Evolutionary conservation across 2,888 invertebrate genomes (phyloP).

Genomic region (Leptopilina drosophilae): DNA sequence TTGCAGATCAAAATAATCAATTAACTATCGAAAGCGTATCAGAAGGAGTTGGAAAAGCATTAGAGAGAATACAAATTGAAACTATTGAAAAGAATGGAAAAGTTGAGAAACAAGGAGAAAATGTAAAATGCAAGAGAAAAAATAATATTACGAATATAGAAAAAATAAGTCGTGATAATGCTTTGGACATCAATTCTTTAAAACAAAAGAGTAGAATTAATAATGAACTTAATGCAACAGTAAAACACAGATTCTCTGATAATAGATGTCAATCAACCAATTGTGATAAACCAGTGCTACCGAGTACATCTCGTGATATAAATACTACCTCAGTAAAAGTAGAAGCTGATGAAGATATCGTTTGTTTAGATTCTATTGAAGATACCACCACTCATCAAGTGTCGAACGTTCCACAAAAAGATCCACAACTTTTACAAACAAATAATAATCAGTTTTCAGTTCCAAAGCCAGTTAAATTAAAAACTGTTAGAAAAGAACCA

Average conservation of each 20-base stretch:
- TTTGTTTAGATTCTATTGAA: background rate
- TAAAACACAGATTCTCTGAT: too few relatives aligned
- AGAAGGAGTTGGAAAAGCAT: background rate
- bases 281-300: conserved; percentile 10
- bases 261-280: background rate
- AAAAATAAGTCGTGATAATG: background rate
- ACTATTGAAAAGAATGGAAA: background rate
- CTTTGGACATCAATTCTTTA: background rate
- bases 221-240: background rate
- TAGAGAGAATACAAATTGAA: background rate
- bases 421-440: background rate
- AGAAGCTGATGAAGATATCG: background rate
- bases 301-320: conserved; percentile 3
- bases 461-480: conserved; percentile 50
- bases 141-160: background rate
- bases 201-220: background rate
- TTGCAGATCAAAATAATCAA: background rate
- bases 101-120: background rate
- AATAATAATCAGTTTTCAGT: background rate
- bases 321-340: background rate
- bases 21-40: background rate
- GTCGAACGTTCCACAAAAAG: background rate
- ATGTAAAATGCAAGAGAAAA: background rate
- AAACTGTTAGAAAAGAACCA: conserved; percentile 71
- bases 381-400: background rate